Conservation (phyloP, 1,140 invertebrate genomes). For the Euwallacea similis region DNA sequence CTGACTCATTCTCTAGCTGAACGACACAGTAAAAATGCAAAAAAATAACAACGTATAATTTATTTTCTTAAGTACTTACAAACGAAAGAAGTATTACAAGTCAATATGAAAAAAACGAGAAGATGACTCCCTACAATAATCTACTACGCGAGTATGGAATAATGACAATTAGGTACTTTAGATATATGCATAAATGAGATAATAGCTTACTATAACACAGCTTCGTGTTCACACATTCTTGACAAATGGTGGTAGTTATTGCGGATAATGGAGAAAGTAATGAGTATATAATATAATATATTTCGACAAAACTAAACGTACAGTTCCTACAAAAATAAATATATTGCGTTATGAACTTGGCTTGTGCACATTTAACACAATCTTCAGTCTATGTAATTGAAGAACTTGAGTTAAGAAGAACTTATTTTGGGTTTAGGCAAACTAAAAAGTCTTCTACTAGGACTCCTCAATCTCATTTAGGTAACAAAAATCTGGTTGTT, state of each 20-base stretch:
- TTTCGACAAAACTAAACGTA: conserved; percentile 15
- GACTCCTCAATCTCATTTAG: neutral
- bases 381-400: conserved; percentile 28
- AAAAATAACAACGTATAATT: neutral
- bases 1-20: neutral
- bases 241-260: too few species aligned
- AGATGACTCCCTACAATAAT: too few species aligned
- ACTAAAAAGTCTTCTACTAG: too few species aligned
- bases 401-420: neutral
- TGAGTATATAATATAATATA: neutral
- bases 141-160: too few species aligned
- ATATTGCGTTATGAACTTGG: conserved; percentile 25
- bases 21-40: conserved; percentile 1
- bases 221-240: too few species aligned
- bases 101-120: neutral
- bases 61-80: conserved; percentile 5
- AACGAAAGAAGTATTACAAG: conserved; percentile 9
- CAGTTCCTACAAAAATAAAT: conserved; percentile 36
- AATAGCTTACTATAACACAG: too few species aligned
- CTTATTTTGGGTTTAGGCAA: too few species aligned
- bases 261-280: too few species aligned
- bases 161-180: too few species aligned
- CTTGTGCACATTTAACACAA: conserved; percentile 23
- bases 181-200: too few species aligned
- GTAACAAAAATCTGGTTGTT: neutral